Evolutionary conservation across 2,888 invertebrate genomes (phyloP), one percentile per base, ranked within the genome.

Genomic region (Pocota personata): DNA sequence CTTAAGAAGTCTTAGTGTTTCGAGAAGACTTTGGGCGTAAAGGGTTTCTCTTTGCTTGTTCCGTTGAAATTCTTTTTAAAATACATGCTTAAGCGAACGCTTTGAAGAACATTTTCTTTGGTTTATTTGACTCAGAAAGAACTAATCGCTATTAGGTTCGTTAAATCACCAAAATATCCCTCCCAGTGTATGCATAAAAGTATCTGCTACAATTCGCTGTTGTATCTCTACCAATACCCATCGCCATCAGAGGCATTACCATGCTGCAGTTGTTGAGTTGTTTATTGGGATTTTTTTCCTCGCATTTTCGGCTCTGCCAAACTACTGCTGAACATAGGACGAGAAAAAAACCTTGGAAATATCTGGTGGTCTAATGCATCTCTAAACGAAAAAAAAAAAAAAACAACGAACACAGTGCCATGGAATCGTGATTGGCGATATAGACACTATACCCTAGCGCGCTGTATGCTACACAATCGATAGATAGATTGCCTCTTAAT

Each of bases 381-480:
- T 46, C n/a, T 19, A 32, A 4, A 50, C n/a, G 55, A 58, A 57
- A 55, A 24, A 32, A 71, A 73, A 19, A 10, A 35, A 72, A 57
- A 8, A 76, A 43, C 16, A 10, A 19, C 21, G 43, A 72, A 78
- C 79, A 79, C 43, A 48, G 48, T 62, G 76, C 71, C 71, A 48
- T 77, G 86, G 71, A 86, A 82, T 86, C 86, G 86, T 86, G 86
- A 86, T 86, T 86, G 86, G 82, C 82, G 82, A 86, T 80, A 82
- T 72, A 86, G 82, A 86, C 86, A 82, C 71, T 72, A 55, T 72
- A 50, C 57, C 52, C 69, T 46, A 64, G 73, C 71, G 66, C 58
- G 58, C 72, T 60, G 71, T 60, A 19, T 24, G 50, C 71, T 55
- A 82, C 76, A 82, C 82, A 86, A 86, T 86, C 86, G 60, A 86